phyloP scores from a whole-genome alignment of 2,797 vertebrate species.

The Hoplostethus atlanticus region DNA sequence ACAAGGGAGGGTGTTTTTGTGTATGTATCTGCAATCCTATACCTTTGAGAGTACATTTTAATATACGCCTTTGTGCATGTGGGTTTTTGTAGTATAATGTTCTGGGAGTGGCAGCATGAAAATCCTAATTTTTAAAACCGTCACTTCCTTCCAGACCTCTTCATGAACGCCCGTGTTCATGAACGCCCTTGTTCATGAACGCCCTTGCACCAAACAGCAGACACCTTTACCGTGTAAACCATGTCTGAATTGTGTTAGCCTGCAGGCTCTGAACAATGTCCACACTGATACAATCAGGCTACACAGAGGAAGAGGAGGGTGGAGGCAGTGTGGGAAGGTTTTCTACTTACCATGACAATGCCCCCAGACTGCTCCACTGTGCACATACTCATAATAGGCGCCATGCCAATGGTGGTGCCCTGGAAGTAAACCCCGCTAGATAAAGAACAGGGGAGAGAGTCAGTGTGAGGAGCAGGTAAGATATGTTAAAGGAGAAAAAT shows the following conservation, averaged over 20 bases:
- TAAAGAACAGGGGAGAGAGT: constrained; percentile 32
- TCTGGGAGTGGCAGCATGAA: constrained; percentile 42
- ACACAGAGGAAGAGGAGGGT: constrained; percentile 24
- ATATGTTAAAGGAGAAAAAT: neutral
- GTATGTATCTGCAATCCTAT: constrained; percentile 3
- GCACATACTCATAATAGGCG: constrained; percentile 99
- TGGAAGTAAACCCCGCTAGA: constrained; percentile 97
- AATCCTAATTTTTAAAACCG: constrained; percentile 41
- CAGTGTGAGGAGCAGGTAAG: neutral
- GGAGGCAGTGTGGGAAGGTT: constrained; percentile 15
- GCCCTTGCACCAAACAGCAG: constrained; percentile 37
- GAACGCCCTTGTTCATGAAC: constrained; percentile 29
- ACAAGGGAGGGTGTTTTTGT: constrained; percentile 4
- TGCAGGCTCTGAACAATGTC: constrained; percentile 53
- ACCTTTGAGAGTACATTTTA: constrained; percentile 21
- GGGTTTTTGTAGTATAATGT: constrained; percentile 25
- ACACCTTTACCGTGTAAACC: constrained; percentile 53
- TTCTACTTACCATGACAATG: constrained; percentile 95
- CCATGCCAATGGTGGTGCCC: constrained; percentile 99
- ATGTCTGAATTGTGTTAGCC: constrained; percentile 39
- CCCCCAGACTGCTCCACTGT: constrained; percentile 97
- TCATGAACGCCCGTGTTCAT: neutral
- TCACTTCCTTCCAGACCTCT: constrained; percentile 35
- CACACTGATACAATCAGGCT: constrained; percentile 47
- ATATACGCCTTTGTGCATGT: constrained; percentile 19